phyloP scores from a whole-genome alignment of 2,888 invertebrate species.

The Tachina grossa region DNA sequence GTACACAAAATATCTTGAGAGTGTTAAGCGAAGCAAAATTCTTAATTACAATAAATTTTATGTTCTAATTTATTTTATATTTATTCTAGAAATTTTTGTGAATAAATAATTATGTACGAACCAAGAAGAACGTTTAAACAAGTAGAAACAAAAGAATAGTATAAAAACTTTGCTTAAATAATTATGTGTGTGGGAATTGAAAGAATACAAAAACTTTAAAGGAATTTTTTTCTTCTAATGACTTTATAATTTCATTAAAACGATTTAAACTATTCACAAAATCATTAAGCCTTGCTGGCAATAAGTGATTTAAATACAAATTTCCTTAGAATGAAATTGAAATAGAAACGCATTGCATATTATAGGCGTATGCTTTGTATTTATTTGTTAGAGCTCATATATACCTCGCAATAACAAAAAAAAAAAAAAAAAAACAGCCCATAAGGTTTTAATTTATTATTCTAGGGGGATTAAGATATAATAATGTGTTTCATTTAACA shows the following conservation, averaged over 20 bases:
- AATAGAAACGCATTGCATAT: too few relatives aligned
- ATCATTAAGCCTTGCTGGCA: too few relatives aligned
- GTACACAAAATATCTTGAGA: neutral
- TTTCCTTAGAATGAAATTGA: neutral
- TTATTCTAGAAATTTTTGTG: neutral
- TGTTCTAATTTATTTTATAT: neutral
- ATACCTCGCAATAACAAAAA: too few relatives aligned
- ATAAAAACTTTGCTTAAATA: neutral
- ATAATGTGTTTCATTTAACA: slow-evolving; percentile 36
- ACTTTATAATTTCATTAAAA: neutral
- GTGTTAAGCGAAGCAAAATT: slow-evolving; percentile 12
- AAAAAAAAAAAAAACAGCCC: neutral
- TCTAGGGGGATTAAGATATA: neutral
- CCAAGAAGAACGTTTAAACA: slow-evolving; percentile 7
- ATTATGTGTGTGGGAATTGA: neutral
- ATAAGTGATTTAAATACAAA: neutral
- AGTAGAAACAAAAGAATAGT: slow-evolving; percentile 18
- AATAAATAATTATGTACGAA: too few relatives aligned
- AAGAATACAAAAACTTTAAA: neutral
- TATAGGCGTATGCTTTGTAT: too few relatives aligned
- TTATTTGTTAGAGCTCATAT: too few relatives aligned
- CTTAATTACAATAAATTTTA: slow-evolving; percentile 36
- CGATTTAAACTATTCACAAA: too few relatives aligned
- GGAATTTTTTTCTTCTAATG: neutral
- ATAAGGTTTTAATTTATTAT: slow-evolving; percentile 14